A percentile compares a stretch with the other conserved stretches of the same genome.
Conservation (phyloP, 92 coral and sea anemone genomes). For the Epizoanthus ramosus region DNA sequence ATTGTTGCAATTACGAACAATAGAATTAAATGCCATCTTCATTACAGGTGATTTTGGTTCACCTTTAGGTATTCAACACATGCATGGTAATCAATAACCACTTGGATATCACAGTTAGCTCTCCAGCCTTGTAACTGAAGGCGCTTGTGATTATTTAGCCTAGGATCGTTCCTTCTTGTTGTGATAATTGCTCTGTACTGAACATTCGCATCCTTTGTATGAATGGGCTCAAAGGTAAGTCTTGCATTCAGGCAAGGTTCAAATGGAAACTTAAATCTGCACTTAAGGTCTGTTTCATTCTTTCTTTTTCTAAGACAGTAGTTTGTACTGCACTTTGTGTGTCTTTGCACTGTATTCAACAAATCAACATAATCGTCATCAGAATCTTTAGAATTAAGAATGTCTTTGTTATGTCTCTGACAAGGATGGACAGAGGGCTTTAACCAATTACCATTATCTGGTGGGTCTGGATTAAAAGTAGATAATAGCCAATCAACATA, state of each 20-base stretch:
- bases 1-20: conserved; percentile 45
- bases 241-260: conserved; percentile 52
- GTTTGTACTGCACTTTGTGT: conserved; percentile 68
- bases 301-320: conserved; percentile 64
- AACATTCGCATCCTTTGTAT: conserved; percentile 50
- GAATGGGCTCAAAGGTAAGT: conserved; percentile 66
- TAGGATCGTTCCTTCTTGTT: conserved; percentile 57
- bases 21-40: conserved; percentile 44
- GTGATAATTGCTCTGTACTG: conserved; percentile 58
- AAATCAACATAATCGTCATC: conserved; percentile 47
- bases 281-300: conserved; percentile 58
- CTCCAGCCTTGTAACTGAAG: too few species aligned
- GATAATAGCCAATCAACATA: conserved; percentile 73
- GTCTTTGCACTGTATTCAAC: conserved; percentile 61
- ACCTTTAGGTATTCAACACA: neutral
- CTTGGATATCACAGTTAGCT: too few species aligned
- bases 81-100: too few species aligned
- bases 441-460: conserved; percentile 66
- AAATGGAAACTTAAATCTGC: conserved; percentile 74
- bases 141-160: too few species aligned
- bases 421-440: conserved; percentile 64
- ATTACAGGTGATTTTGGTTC: conserved; percentile 50
- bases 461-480: conserved; percentile 72
- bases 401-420: neutral
- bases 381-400: conserved; percentile 40